These are phyloP conservation scores for Rhagium mordax DNA, from an alignment of 2,888 invertebrate genomes.

Conservation along the genomic window DNA sequence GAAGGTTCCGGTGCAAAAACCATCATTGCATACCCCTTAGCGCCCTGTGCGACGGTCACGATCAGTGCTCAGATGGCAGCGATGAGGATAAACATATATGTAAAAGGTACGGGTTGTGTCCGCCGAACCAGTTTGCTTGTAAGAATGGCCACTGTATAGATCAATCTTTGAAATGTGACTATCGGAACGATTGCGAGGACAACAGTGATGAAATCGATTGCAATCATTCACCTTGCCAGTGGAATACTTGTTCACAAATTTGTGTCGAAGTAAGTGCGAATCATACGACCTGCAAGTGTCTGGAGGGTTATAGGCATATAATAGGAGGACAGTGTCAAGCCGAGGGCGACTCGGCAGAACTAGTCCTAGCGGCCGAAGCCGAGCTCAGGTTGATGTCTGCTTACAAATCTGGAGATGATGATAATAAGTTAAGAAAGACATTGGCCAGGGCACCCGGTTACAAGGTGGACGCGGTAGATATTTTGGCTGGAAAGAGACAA, in stretches of 20 bases:
- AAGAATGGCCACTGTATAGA: constrained; percentile 74
- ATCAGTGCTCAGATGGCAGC: constrained; percentile 82
- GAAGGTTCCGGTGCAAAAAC: constrained; percentile 67
- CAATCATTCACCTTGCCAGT: constrained; percentile 72
- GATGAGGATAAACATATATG: constrained; percentile 75
- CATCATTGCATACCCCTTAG: constrained; percentile 66
- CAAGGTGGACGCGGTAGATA: constrained; percentile 74
- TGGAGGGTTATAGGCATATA: constrained; percentile 72
- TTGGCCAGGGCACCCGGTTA: constrained; percentile 67
- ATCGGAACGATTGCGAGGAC: constrained; percentile 74
- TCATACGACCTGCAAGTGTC: constrained; percentile 76
- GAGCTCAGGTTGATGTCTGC: constrained; percentile 76
- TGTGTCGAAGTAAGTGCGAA: constrained; percentile 78
- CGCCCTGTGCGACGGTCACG: constrained; percentile 79
- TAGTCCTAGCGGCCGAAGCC: constrained; percentile 78
- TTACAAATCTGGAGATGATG: constrained; percentile 72
- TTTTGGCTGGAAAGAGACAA: constrained; percentile 65
- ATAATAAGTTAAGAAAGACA: constrained; percentile 64
- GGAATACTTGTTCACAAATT: constrained; percentile 85
- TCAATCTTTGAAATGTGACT: constrained; percentile 74
- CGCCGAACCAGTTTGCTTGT: constrained; percentile 68
- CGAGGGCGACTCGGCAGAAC: constrained; percentile 72
- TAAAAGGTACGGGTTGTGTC: constrained; percentile 62
- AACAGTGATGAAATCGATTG: constrained; percentile 68
- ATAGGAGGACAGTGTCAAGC: constrained; percentile 75